These are phyloP conservation scores for Lasioglossum zephyrum DNA, from an alignment of 2,888 invertebrate species.

Conservation along the genomic window DNA sequence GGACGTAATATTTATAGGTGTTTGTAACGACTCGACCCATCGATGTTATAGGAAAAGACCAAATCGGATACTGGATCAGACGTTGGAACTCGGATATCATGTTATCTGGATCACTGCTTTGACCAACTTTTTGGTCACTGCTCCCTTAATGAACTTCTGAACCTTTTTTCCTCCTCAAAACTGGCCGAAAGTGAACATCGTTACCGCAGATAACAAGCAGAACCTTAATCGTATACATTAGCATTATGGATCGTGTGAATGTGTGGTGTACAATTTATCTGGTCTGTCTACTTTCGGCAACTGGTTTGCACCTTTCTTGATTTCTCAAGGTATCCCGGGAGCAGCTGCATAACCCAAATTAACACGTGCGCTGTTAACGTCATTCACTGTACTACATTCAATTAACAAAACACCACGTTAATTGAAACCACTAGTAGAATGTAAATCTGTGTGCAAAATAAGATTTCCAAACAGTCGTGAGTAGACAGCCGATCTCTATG, in stretches of 20 bases:
- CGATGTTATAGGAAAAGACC: not conserved
- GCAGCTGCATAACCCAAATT: not conserved
- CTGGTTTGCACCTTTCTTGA: not conserved
- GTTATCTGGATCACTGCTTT: not conserved
- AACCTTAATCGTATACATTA: not conserved
- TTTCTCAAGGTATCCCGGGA: not conserved
- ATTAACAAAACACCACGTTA: not conserved
- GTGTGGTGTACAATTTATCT: not conserved
- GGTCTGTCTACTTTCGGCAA: too few relatives aligned
- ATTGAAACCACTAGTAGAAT: not conserved
- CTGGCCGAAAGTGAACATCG: not conserved
- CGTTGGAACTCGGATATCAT: not conserved
- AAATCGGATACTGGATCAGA: not conserved
- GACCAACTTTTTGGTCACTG: not conserved
- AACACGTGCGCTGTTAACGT: not conserved
- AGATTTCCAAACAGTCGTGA: too few relatives aligned
- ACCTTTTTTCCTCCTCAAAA: not conserved
- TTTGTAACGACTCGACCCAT: not conserved
- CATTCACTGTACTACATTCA: not conserved
- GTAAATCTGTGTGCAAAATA: not conserved
- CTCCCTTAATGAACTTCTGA: not conserved
- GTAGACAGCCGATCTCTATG: too few relatives aligned
- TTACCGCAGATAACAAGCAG: not conserved
- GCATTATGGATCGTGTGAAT: not conserved
- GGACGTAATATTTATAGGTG: slow-evolving; percentile 42